Base-by-base conservation (phyloP, 2,888 invertebrate genomes). In the Agrotis exclamationis region DNA sequence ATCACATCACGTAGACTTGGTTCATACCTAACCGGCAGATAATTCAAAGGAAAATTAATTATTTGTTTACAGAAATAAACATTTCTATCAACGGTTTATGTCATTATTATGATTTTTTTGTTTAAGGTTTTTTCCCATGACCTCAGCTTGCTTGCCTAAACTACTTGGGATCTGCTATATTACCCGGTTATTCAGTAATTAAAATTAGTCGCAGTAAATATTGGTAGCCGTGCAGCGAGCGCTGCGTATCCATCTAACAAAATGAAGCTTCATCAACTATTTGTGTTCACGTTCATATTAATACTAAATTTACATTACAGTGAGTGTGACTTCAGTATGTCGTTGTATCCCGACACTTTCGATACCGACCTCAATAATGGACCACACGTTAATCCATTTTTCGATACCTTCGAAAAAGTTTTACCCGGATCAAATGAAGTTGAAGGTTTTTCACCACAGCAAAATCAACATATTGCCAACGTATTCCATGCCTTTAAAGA, bases 261-360 rank as follows among this genome's bases (percentile, higher is more conserved):
- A 64, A 95, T 95, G 95, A 94, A 91, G 86, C 82, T 92, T 58
- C 70, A 84, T 16, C 28, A 88, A 39, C 60, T 92, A 20, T 50
- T 87, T 33, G 76, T 93, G 83, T 86, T 94, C 77, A 88, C 89
- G 11, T 71, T 92, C 53, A 60, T 76, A 71, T 66, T 93, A 54
- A 66, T 91, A 63, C 72, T 90, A 76, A 89, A 90, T 68, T 71
- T 89, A 76, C 88, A 90, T 77, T 80, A 57, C 70, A 83, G 85
- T 70, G 94, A 94, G 45, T 88, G 91, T 75, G 83, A 9, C 79
- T 87, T 2, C 3, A 11, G 4, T 6, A 0, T 2, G 11, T n/a
- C 39, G 4, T 3, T 22, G 22, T 1, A 3, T 9, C 33, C n/a
- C 14, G 5, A 39, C 3, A 11, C 11, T 6, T 2, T 7, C 11